Evolutionary conservation across 2,888 invertebrate species (phyloP), one percentile per base, ranked within the genome.

Genomic region (Seira sanloemensis): DNA sequence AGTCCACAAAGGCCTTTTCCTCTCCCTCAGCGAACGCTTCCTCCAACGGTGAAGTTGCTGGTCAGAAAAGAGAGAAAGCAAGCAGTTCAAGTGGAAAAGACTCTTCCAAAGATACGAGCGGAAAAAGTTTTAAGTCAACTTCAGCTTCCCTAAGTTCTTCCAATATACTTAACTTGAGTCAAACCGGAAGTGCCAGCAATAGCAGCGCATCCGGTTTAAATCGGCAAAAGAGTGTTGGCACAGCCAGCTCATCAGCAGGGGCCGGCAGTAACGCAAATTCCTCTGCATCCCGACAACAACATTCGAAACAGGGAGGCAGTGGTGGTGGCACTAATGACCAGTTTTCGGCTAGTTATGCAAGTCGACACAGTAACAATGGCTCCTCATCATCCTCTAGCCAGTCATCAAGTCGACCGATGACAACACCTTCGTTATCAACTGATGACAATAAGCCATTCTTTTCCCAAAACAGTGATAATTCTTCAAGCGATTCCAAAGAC

Each of bases 71-170:
- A 62, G 78, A 78, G 23, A 83, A 77, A 62, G 25, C 46, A 16
- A 66, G 50, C 77, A 50, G 16, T 23, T 81, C 76, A 73, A 72
- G 73, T 78, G 78, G 78, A 69, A 83, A 78, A 78, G 78, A 83
- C 62, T n/a, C n/a, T 50, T 19, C 66, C 9, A 71, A n/a, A 25
- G 78, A 78, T 58, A 27, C 27, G 23, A 72, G 66, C 54, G 37
- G 25, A 67, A 83, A 83, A 74, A 78, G 62, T 83, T 58, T 68
- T 62, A 83, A 83, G 83, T 83, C 83, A 74, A 62, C 66, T 72
- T 77, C 77, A 50, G 50, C n/a, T 50, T 50, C 50, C 50, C 50
- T 50, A 50, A 18, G 16, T n/a, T 50, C 50, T 50, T 50, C 50
- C 50, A 50, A 50, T 50, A 50, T 50, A 50, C 50, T 50, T 21